Evolutionary conservation across 2,797 vertebrate species (phyloP).

Genomic region (Diglossa cyanea): DNA sequence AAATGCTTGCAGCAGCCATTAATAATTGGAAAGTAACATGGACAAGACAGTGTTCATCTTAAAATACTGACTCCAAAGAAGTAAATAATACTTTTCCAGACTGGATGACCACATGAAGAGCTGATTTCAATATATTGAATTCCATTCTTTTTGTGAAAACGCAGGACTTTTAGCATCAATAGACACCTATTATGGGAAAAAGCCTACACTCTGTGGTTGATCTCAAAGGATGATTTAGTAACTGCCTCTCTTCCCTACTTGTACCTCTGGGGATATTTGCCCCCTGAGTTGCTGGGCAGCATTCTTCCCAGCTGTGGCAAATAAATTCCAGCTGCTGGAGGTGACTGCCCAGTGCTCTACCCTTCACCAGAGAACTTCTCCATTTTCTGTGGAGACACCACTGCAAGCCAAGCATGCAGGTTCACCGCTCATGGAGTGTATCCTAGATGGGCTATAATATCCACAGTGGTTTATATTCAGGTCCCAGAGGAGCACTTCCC

Average conservation of each 20-base stretch:
- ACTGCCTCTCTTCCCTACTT: neutral
- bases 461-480: neutral
- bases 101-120: neutral
- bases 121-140: neutral
- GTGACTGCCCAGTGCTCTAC: no score
- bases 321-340: neutral
- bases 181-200: neutral
- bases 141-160: neutral
- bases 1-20: neutral
- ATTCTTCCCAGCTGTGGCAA: neutral
- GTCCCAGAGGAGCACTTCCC: neutral
- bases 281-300: neutral
- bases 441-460: neutral
- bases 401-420: fast-evolving
- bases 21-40: neutral
- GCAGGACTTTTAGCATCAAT: neutral
- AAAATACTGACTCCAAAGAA: neutral
- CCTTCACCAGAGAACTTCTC: neutral
- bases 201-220: neutral
- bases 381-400: fast-evolving
- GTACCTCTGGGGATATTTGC: neutral
- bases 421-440: neutral
- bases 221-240: neutral
- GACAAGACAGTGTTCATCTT: neutral
- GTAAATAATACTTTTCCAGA: neutral